Conservation (phyloP, 2,888 invertebrate species). For the Rosalia funebris region DNA sequence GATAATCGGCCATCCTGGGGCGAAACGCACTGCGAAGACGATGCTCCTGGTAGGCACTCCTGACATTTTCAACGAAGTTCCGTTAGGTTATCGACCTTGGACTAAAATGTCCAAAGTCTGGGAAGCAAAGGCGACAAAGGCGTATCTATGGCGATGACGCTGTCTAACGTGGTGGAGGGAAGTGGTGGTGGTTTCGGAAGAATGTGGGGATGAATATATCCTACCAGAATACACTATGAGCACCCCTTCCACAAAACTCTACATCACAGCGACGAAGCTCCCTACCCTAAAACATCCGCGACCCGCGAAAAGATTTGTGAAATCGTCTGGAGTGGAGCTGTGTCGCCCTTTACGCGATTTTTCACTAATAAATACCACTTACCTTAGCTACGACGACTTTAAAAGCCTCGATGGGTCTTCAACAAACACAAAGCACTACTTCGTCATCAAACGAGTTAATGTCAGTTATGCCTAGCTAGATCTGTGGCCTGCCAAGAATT, state of each 20-base stretch:
- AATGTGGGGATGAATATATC: constrained; percentile 66
- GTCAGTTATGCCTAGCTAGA: constrained; percentile 50
- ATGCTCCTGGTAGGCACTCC: neutral
- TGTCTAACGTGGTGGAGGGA: constrained; percentile 63
- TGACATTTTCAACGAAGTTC: constrained; percentile 35
- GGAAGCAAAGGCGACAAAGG: constrained; percentile 49
- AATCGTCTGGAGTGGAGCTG: constrained; percentile 56
- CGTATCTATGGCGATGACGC: constrained; percentile 62
- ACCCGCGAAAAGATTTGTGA: constrained; percentile 62
- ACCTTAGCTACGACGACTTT: constrained; percentile 39
- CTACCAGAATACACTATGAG: constrained; percentile 64
- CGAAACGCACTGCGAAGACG: constrained; percentile 2
- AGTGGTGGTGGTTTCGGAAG: constrained; percentile 64
- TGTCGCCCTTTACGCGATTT: constrained; percentile 34
- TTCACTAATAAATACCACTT: constrained; percentile 38
- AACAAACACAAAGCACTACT: constrained; percentile 51
- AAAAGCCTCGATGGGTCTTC: constrained; percentile 25
- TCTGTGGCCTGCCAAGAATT: constrained; percentile 51
- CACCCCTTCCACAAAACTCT: constrained; percentile 66
- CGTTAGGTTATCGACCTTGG: constrained; percentile 61
- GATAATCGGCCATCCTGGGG: too few species aligned
- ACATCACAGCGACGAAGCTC: constrained; percentile 65
- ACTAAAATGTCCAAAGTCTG: constrained; percentile 44
- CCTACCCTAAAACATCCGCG: constrained; percentile 64
- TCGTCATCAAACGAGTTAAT: constrained; percentile 58